Evolutionary conservation across 2,888 invertebrate genomes (phyloP).

Genomic region (Oscheius sp.): DNA sequence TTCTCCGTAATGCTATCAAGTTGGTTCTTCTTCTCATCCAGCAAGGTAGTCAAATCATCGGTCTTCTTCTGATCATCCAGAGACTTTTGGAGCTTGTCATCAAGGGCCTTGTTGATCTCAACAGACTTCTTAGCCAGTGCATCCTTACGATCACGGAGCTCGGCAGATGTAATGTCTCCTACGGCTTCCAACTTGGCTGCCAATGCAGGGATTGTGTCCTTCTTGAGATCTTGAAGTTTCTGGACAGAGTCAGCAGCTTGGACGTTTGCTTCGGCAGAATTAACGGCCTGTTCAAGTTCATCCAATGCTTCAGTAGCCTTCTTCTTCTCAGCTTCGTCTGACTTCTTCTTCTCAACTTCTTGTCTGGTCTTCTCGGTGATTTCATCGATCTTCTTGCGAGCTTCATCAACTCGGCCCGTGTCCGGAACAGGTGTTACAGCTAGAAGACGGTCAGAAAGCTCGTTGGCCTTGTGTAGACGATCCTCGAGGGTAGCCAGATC

Average conservation of each 20-base stretch:
- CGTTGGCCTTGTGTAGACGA: constrained; percentile 7
- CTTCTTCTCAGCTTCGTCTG: constrained; percentile 3
- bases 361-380: constrained; percentile 38
- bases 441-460: background rate
- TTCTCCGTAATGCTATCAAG: background rate
- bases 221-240: constrained; percentile 36
- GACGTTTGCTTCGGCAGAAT: constrained; percentile 42
- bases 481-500: constrained; percentile 4
- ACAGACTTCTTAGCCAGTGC: constrained; percentile 29
- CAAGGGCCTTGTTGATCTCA: constrained; percentile 37
- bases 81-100: constrained; percentile 38
- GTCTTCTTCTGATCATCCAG: constrained; percentile 38
- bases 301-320: constrained; percentile 45
- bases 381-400: background rate
- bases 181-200: constrained; percentile 32
- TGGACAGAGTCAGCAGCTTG: constrained; percentile 36
- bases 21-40: constrained; percentile 21
- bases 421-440: constrained; percentile 36
- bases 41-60: constrained; percentile 24
- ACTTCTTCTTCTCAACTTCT: constrained; percentile 34
- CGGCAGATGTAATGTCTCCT: constrained; percentile 34
- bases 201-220: constrained; percentile 21
- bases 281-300: constrained; percentile 43
- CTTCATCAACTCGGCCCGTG: constrained; percentile 1
- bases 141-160: constrained; percentile 42